A percentile compares a stretch with the other conserved stretches of the same genome.
Evolutionary conservation across 2,797 vertebrate genomes (phyloP).

Genomic region (Distichodus sexfasciatus): DNA sequence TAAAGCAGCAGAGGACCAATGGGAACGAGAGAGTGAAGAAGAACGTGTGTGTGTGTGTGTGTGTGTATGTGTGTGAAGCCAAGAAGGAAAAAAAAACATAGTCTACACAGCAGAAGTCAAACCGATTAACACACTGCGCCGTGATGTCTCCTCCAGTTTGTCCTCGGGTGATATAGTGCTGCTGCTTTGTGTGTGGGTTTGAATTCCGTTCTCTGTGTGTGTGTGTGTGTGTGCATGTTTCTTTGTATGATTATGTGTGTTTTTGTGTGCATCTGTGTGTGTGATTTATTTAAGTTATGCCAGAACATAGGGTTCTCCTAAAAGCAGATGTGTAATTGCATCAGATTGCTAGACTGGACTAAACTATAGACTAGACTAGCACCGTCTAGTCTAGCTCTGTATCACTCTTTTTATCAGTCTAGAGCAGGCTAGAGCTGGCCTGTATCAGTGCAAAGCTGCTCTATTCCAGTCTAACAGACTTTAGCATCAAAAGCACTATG

Average conservation of each 20-base stretch:
- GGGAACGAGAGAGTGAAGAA: not conserved
- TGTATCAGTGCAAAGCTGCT: not conserved
- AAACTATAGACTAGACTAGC: too few species aligned
- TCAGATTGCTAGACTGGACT: too few species aligned
- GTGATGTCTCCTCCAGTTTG: constrained; percentile 58
- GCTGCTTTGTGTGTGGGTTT: constrained; percentile 31
- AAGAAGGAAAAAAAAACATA: constrained; percentile 54
- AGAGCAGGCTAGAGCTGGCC: not conserved
- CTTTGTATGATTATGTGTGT: not conserved
- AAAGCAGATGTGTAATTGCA: too few species aligned
- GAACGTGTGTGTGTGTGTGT: constrained; percentile 4
- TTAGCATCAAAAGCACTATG: not conserved
- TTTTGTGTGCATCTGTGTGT: constrained; percentile 17
- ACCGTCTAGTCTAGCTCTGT: too few species aligned
- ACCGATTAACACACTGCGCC: constrained; percentile 58
- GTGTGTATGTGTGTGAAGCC: not conserved
- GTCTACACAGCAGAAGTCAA: constrained; percentile 66
- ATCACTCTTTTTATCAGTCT: too few species aligned
- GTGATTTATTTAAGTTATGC: too few species aligned
- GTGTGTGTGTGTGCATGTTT: not conserved
- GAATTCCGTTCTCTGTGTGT: constrained; percentile 7
- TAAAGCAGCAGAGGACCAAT: not conserved
- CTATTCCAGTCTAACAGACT: not conserved
- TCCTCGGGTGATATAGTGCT: constrained; percentile 49
- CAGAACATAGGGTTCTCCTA: too few species aligned